Percentiles rank a stretch among this genome's conserved stretches.
Conservation (phyloP, 2,888 invertebrate species). For the Philhelius pedissequus region DNA sequence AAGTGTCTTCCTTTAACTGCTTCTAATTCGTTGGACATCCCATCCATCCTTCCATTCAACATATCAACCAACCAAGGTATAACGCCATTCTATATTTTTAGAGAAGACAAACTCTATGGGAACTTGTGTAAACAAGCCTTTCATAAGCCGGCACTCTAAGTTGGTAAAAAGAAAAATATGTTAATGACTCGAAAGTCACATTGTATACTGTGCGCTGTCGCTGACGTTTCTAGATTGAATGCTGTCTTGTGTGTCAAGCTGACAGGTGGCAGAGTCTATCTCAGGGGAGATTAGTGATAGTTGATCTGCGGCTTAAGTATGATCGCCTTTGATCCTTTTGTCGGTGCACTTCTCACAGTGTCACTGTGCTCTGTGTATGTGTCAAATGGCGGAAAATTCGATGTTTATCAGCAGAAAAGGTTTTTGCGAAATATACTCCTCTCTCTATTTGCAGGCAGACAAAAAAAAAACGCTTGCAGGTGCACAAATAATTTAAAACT, state of each 20-base stretch:
- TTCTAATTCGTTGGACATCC: slow-evolving; percentile 50
- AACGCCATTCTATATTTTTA: not conserved
- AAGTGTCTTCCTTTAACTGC: slow-evolving; percentile 49
- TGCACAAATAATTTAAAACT: not conserved
- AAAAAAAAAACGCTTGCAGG: not conserved
- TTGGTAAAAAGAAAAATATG: slow-evolving; percentile 48
- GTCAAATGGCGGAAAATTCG: slow-evolving; percentile 53
- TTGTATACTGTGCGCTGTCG: not conserved
- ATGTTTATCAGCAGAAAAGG: slow-evolving; percentile 11
- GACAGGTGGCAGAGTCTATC: not conserved
- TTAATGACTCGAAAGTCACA: slow-evolving; percentile 48
- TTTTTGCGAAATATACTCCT: not conserved
- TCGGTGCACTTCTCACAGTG: slow-evolving; percentile 4
- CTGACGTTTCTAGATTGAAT: slow-evolving; percentile 61
- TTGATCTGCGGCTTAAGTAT: slow-evolving; percentile 31
- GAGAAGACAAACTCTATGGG: slow-evolving; percentile 31
- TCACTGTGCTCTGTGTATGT: not conserved
- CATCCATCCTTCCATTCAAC: not conserved
- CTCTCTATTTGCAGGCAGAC: no score
- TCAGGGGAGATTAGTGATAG: slow-evolving; percentile 30
- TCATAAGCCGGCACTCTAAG: not conserved
- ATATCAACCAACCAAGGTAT: not conserved
- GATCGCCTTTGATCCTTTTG: slow-evolving; percentile 52
- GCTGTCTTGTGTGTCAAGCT: slow-evolving; percentile 40
- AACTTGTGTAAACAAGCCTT: slow-evolving; percentile 7